phyloP scores from a whole-genome alignment of 2,888 invertebrate genomes.

The Oxystoma pomonae region DNA sequence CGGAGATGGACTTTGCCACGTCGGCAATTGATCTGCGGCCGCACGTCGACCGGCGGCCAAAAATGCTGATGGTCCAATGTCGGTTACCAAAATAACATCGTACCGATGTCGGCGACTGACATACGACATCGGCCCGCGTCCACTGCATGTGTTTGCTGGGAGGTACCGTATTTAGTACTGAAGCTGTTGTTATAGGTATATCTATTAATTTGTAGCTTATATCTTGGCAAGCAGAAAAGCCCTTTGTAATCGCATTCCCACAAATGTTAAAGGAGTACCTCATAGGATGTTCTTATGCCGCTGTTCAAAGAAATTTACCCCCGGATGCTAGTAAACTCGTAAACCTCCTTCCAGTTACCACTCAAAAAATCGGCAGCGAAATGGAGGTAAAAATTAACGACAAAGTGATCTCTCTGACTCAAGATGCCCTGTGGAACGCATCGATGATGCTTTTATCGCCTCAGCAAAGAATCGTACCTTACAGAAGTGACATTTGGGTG shows the following conservation, averaged over 20 bases:
- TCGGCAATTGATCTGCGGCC: too few species aligned
- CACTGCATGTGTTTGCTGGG: too few species aligned
- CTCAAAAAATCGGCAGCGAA: constrained; percentile 54
- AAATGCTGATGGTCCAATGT: too few species aligned
- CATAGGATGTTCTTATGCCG: constrained; percentile 67
- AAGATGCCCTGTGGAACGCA: constrained; percentile 76
- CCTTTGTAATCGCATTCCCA: constrained; percentile 59
- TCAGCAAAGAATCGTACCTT: constrained; percentile 78
- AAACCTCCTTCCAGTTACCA: constrained; percentile 67
- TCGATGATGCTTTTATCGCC: constrained; percentile 80
- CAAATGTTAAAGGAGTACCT: constrained; percentile 78
- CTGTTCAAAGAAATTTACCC: constrained; percentile 67
- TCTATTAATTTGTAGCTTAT: constrained; percentile 51
- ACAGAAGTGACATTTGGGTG: constrained; percentile 79
- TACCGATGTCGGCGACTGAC: too few species aligned
- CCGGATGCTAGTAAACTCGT: constrained; percentile 66
- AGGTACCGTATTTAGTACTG: too few species aligned
- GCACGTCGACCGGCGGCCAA: too few species aligned
- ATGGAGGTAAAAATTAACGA: constrained; percentile 59
- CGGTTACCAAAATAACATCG: too few species aligned
- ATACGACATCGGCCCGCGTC: too few species aligned
- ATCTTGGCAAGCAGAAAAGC: constrained; percentile 57
- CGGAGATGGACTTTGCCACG: too few species aligned
- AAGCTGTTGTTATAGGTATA: too few species aligned
- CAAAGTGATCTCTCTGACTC: constrained; percentile 60